Evolutionary conservation across 1,140 invertebrate genomes (phyloP).

Genomic region (Drosophila nannoptera): DNA sequence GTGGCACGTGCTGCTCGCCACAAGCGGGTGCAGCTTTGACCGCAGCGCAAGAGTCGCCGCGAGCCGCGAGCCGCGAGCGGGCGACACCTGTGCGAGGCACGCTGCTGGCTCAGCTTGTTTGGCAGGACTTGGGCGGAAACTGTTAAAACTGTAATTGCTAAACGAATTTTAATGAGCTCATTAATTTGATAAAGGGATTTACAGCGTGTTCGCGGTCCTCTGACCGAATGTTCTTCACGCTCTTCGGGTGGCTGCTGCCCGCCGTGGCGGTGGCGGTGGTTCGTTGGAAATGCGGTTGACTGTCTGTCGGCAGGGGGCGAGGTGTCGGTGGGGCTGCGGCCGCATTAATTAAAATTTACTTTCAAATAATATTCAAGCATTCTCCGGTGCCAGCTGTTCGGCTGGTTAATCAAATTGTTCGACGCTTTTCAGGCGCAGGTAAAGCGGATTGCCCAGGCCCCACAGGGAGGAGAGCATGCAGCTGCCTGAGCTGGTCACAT

Average conservation of each 20-base stretch:
- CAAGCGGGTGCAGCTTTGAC: conserved; percentile 6
- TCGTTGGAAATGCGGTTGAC: too few species aligned
- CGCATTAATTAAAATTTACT: conserved; percentile 74
- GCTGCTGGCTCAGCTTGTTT: conserved; percentile 57
- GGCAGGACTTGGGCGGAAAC: conserved; percentile 50
- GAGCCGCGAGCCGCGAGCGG: conserved; percentile 31
- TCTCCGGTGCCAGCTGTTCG: conserved; percentile 39
- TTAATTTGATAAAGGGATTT: conserved; percentile 79
- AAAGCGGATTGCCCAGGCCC: conserved; percentile 15
- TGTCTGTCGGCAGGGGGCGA: conserved; percentile 10
- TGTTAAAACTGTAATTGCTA: conserved; percentile 79
- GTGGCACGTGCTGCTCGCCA: conserved; percentile 13
- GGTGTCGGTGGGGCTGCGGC: conserved; percentile 17
- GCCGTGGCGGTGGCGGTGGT: background rate
- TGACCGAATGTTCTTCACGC: conserved; percentile 53
- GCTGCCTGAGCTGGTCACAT: conserved; percentile 9
- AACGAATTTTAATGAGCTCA: conserved; percentile 79
- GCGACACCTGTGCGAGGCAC: conserved; percentile 63
- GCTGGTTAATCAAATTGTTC: conserved; percentile 64
- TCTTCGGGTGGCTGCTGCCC: background rate
- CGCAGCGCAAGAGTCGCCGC: conserved; percentile 13
- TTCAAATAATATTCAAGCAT: conserved; percentile 58
- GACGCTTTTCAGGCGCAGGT: conserved; percentile 27
- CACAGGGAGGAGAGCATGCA: conserved; percentile 29
- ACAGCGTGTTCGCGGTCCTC: conserved; percentile 71